These are phyloP conservation scores for Dendropsophus ebraccatus DNA, from an alignment of 2,113 vertebrate genomes.

Conservation along the genomic window DNA sequence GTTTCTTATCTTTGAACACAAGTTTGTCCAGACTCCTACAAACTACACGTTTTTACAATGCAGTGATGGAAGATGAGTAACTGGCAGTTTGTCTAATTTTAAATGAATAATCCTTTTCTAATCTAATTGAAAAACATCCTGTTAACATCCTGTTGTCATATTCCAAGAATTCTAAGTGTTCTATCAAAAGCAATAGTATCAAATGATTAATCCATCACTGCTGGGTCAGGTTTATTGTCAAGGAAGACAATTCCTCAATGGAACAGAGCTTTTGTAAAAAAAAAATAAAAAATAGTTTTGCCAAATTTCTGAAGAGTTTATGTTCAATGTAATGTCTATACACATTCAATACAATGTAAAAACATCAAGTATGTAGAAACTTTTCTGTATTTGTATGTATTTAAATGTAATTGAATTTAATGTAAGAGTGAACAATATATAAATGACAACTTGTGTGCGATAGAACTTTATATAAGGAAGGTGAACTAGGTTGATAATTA, in stretches of 20 bases:
- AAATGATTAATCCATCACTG: conserved; percentile 62
- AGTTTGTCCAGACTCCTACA: conserved; percentile 43
- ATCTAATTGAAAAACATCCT: conserved; percentile 67
- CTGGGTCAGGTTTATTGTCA: conserved; percentile 56
- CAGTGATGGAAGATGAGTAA: conserved; percentile 65
- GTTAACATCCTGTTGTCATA: conserved; percentile 63
- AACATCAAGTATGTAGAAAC: neutral
- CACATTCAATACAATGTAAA: neutral
- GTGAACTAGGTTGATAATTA: no score
- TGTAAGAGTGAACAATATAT: neutral
- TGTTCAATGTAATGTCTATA: neutral
- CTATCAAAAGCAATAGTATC: conserved; percentile 62
- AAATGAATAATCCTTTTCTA: conserved; percentile 64
- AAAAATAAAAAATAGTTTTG: neutral
- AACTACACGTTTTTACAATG: conserved; percentile 60
- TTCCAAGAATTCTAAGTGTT: conserved; percentile 65
- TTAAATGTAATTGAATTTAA: neutral
- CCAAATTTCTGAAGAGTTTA: neutral
- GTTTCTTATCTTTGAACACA: conserved; percentile 59
- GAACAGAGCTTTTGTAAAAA: neutral
- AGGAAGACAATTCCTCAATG: conserved; percentile 33
- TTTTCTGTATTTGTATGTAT: neutral
- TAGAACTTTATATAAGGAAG: no score
- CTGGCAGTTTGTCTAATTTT: conserved; percentile 42
- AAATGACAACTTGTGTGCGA: neutral